Conservation (phyloP, 2,888 invertebrate genomes). For the Globia sparganii region DNA sequence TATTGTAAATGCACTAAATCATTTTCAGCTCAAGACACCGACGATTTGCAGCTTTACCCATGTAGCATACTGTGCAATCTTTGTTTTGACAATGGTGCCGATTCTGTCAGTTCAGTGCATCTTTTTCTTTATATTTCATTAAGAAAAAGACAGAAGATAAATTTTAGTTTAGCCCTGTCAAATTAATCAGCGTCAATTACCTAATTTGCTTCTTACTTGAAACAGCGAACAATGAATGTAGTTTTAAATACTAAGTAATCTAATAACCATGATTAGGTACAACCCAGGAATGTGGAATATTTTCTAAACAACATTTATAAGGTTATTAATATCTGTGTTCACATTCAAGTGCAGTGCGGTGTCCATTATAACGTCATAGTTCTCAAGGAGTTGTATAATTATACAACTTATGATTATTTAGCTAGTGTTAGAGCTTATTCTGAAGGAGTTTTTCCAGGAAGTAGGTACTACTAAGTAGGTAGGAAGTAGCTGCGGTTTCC, state of each 20-base stretch:
- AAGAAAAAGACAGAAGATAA: no score
- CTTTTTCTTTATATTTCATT: no score
- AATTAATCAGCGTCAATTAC: no score
- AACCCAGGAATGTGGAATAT: conserved; percentile 17
- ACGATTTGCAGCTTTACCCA: conserved; percentile 25
- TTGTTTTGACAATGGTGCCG: not conserved
- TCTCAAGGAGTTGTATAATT: conserved; percentile 8
- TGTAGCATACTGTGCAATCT: conserved; percentile 16
- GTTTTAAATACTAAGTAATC: conserved; percentile 33
- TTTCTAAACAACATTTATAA: conserved; percentile 32
- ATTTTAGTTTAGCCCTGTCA: no score
- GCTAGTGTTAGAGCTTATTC: not conserved
- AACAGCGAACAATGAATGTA: not conserved
- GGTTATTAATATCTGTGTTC: conserved; percentile 35
- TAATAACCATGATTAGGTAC: conserved; percentile 21
- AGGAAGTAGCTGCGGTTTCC: no score
- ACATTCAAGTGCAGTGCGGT: conserved; percentile 13
- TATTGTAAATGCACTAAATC: conserved; percentile 59
- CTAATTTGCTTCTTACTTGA: no score
- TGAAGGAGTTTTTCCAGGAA: not conserved
- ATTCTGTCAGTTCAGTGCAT: no score
- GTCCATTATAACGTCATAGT: conserved; percentile 14
- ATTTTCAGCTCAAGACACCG: conserved; percentile 49
- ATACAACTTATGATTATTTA: not conserved
- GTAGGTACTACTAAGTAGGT: not conserved